Evolutionary conservation across 2,888 invertebrate genomes (phyloP).

Genomic region (Drosophila ezoana): DNA sequence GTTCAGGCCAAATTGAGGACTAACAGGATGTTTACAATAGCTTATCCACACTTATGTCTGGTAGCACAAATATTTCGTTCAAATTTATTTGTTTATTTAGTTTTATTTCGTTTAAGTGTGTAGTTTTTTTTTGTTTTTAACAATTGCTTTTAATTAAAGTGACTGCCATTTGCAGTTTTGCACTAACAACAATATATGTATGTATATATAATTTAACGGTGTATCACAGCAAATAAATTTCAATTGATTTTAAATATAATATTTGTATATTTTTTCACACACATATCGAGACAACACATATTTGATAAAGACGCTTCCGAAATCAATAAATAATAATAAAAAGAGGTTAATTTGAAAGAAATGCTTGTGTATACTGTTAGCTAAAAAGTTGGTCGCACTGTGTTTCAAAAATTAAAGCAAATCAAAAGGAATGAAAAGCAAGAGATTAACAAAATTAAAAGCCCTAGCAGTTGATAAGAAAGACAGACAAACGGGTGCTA

Average conservation of each 20-base stretch:
- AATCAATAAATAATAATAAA: conserved; percentile 40
- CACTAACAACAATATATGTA: conserved; percentile 37
- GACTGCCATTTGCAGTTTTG: conserved; percentile 31
- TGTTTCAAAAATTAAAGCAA: conserved; percentile 32
- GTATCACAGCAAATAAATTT: conserved; percentile 52
- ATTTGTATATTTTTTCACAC: conserved; percentile 63
- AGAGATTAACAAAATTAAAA: not conserved
- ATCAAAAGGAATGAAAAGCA: not conserved
- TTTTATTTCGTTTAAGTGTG: conserved; percentile 12
- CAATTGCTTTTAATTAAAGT: conserved; percentile 43
- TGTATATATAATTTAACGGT: conserved; percentile 42
- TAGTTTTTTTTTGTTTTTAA: conserved; percentile 10
- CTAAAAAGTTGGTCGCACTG: conserved; percentile 55
- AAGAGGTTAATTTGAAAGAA: conserved; percentile 14
- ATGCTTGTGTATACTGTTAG: conserved; percentile 49
- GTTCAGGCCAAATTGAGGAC: not conserved
- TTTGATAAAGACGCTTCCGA: conserved; percentile 59
- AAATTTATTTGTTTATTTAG: conserved; percentile 14
- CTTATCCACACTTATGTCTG: not conserved
- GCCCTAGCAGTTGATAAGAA: conserved; percentile 6
- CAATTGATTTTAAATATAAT: conserved; percentile 42
- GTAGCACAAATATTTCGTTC: conserved; percentile 1
- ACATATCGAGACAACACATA: conserved; percentile 69
- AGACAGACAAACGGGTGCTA: conserved; percentile 65
- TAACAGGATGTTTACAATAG: not conserved